Evolutionary conservation across 2,888 invertebrate genomes (phyloP).

Genomic region (Gasteruption jaculator): DNA sequence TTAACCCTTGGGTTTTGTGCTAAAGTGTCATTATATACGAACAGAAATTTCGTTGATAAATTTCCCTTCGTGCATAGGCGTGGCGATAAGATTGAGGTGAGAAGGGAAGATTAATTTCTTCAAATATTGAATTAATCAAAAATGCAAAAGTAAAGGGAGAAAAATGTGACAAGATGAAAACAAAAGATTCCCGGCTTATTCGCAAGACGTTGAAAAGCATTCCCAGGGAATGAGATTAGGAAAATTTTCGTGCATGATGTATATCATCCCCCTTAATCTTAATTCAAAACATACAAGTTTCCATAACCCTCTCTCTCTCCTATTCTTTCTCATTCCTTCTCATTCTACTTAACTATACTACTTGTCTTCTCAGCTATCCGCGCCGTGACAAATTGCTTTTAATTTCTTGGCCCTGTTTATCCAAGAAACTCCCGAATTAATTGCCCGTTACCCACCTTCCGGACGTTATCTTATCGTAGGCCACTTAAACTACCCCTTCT

Average conservation of each 20-base stretch:
- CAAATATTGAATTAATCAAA: constrained; percentile 3
- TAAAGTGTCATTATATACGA: no score
- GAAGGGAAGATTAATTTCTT: no score
- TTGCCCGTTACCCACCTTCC: constrained; percentile 39
- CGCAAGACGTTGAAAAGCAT: no score
- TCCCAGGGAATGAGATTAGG: constrained; percentile 3
- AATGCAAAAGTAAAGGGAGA: constrained; percentile 7
- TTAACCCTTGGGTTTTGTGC: no score
- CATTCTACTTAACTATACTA: no score
- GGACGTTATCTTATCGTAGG: constrained; percentile 50
- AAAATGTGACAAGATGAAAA: constrained; percentile 7
- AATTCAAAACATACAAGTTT: constrained; percentile 41
- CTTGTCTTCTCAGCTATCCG: no score
- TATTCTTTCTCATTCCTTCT: constrained; percentile 9
- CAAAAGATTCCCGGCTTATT: no score
- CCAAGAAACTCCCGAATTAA: constrained; percentile 46
- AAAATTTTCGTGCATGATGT: constrained; percentile 24
- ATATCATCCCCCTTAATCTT: constrained; percentile 45
- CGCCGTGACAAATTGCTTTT: constrained; percentile 51
- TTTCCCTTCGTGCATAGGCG: no score
- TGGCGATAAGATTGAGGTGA: no score
- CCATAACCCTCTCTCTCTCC: constrained; percentile 3
- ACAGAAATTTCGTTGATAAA: no score
- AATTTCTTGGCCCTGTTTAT: constrained; percentile 51
- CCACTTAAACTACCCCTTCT: constrained; percentile 42